These are phyloP conservation scores for Plagodis pulveraria DNA, from an alignment of 2,888 invertebrate species.

Conservation along the genomic window DNA sequence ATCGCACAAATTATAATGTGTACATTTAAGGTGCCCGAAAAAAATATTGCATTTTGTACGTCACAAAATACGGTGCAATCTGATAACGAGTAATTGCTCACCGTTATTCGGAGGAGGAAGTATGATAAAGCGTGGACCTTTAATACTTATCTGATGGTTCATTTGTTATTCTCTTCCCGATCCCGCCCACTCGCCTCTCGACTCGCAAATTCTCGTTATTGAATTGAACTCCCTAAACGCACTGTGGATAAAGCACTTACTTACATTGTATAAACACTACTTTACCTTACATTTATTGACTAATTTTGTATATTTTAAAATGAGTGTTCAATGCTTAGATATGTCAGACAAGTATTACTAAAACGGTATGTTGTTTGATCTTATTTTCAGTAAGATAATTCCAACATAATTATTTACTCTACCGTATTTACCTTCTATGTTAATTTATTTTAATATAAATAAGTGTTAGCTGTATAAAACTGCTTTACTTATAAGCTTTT, in stretches of 20 bases:
- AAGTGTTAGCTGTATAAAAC: constrained; percentile 76
- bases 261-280: constrained; percentile 44
- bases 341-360: constrained; percentile 49
- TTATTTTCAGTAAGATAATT: constrained; percentile 51
- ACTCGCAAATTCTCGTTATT: constrained; percentile 42
- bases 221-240: constrained; percentile 48
- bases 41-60: constrained; percentile 62
- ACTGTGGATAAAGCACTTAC: constrained; percentile 74
- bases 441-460: constrained; percentile 75
- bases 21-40: constrained; percentile 61
- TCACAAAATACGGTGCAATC: constrained; percentile 63
- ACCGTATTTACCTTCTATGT: constrained; percentile 38
- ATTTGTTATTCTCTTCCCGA: constrained; percentile 16
- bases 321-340: constrained; percentile 40
- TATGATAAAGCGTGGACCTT: constrained; percentile 7
- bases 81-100: constrained; percentile 42
- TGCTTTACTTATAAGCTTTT: constrained; percentile 65
- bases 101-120: constrained; percentile 29
- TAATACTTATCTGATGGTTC: constrained; percentile 24
- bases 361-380: constrained; percentile 43
- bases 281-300: constrained; percentile 39
- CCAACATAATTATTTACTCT: constrained; percentile 54
- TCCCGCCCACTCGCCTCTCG: constrained; percentile 28
- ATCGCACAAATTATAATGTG: constrained; percentile 68
- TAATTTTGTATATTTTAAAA: constrained; percentile 39